Evolutionary conservation across 1,140 invertebrate genomes (phyloP).

Genomic region (Zaprionus kolodkinae): DNA sequence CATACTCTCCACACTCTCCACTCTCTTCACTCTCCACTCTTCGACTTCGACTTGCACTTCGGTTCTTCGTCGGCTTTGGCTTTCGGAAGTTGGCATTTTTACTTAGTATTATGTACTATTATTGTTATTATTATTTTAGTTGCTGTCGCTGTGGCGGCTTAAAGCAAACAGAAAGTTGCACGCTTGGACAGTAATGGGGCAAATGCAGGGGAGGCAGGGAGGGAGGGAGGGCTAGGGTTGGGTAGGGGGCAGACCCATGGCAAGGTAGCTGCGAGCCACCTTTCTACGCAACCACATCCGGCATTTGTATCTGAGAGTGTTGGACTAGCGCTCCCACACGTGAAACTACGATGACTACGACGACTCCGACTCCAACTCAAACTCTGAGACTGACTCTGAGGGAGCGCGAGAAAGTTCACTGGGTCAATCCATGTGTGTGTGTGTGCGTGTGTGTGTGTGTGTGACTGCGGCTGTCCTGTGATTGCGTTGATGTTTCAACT

Average conservation of each 20-base stretch:
- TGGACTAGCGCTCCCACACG: conserved; percentile 56
- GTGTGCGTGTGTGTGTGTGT: conserved; percentile 5
- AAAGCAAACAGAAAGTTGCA: conserved; percentile 70
- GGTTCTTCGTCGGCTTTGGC: conserved; percentile 13
- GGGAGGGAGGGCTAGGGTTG: not conserved
- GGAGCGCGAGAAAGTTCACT: conserved; percentile 64
- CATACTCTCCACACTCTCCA: not conserved
- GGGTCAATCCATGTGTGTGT: conserved; percentile 41
- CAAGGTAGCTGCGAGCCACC: conserved; percentile 30
- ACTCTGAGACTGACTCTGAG: conserved; percentile 18
- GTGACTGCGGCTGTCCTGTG: conserved; percentile 35
- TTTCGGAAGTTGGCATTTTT: conserved; percentile 75
- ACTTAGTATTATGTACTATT: conserved; percentile 73
- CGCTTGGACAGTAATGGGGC: conserved; percentile 20
- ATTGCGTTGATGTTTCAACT: conserved; percentile 31
- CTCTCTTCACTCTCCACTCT: not conserved
- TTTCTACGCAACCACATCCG: conserved; percentile 76
- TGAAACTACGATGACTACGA: conserved; percentile 38
- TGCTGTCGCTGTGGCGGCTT: conserved; percentile 39
- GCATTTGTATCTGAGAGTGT: conserved; percentile 51
- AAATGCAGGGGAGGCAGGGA: not conserved
- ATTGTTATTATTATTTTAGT: conserved; percentile 74
- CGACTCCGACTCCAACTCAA: conserved; percentile 1
- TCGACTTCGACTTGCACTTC: not conserved
- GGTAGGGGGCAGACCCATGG: not conserved